Base-by-base conservation (phyloP, 2,113 vertebrate species). In the Mionectes macconnelli region DNA sequence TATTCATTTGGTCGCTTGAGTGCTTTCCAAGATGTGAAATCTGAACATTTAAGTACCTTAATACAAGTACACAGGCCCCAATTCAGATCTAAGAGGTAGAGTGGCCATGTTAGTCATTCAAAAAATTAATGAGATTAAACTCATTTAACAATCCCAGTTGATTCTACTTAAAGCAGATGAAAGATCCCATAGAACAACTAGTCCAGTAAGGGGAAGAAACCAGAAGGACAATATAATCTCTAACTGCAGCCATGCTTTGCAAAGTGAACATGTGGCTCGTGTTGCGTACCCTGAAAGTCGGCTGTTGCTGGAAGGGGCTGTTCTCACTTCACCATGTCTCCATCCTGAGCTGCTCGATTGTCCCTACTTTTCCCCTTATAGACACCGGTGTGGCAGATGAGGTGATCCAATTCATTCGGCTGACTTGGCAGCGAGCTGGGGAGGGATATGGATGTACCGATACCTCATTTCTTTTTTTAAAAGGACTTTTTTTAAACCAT, bases 221-320 rank as follows among this genome's bases (percentile, higher is more conserved):
- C 13, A 80, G 45, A 40, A 84, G 7, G 50, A 62, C 25, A n/a
- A 5, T 12, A 25, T 8, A 16, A 60, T 13, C n/a, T 52, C 22
- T 6, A 89, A 66, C 8, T 35, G 42, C 59, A 49, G 49, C 33
- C 44, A 28, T 12, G 28, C 45, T 45, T 47, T n/a, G 63, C n/a
- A 57, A 60, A 84, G 40, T 0, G 0, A 83, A 31, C 1, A 1
- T 9, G 53, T 31, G 68, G 40, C 27, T 73, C 40, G 37, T 53
- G 59, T 40, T 5, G 16, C 45, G 37, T 5, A 10, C 27, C 27
- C 28, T 37, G 79, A 30, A 33, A 53, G 37, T 24, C 63, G 62
- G 63, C 60, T 73, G 64, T 66, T 62, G 60, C 53, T 79, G 23
- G 23, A 64, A 67, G 35, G 40, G 19, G 40, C 62, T 76, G 30